phyloP scores from a whole-genome alignment of 1,140 invertebrate species.

The Diabrotica virgifera region DNA sequence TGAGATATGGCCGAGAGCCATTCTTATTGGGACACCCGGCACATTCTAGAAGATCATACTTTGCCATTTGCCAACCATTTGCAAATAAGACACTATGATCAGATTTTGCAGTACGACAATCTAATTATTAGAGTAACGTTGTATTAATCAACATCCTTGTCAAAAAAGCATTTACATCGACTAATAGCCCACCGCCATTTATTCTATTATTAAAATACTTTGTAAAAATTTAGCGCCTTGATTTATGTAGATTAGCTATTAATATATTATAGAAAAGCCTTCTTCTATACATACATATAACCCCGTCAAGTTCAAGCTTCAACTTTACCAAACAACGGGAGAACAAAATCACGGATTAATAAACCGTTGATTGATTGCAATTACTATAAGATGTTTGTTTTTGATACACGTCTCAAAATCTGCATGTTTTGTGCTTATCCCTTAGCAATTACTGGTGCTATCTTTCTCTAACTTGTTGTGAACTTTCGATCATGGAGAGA shows the following conservation, averaged over 20 bases:
- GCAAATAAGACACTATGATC: too few species aligned
- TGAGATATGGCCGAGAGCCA: too few species aligned
- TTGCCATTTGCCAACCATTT: too few species aligned
- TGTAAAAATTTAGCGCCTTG: too few species aligned
- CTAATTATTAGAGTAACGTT: too few species aligned
- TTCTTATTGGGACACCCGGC: too few species aligned
- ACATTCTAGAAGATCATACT: too few species aligned
- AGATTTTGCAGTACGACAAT: too few species aligned
- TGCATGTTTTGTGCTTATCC: conserved; percentile 31
- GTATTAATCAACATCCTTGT: too few species aligned
- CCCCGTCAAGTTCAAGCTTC: conserved; percentile 11
- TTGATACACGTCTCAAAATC: conserved; percentile 32
- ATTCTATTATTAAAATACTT: too few species aligned
- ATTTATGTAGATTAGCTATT: not conserved
- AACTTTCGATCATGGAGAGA: not conserved
- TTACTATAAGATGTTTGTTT: conserved; percentile 35
- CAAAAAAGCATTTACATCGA: too few species aligned
- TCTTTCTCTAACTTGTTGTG: not conserved
- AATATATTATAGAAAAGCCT: not conserved
- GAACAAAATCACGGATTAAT: conserved; percentile 21
- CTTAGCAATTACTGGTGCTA: not conserved
- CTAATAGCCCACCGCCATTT: too few species aligned
- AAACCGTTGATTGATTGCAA: conserved; percentile 34
- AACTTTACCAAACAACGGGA: conserved; percentile 11
- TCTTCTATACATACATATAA: not conserved